Evolutionary conservation across 2,888 invertebrate genomes (phyloP), one percentile per base, ranked within the genome.

Genomic region (Ptychoptera contaminata): DNA sequence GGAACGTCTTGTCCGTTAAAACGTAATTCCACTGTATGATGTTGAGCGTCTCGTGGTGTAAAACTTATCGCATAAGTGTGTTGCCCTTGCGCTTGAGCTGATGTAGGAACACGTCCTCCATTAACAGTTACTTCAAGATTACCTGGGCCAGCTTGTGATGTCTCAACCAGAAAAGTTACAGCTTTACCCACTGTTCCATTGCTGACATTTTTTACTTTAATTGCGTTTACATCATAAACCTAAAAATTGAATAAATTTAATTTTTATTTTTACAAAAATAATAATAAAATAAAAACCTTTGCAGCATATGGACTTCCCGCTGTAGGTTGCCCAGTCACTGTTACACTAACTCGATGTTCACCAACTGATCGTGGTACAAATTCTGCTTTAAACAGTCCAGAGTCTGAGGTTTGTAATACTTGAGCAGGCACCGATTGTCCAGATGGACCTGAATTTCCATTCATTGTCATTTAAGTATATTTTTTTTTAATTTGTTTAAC

Each of bases 41-140:
- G 77, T 45, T 86, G 78, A 0, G 91, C 80, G 58, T 92, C 90
- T 37, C 91, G 76, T 0, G 97, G 97, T 8, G 93, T 88, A 65
- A 98, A 98, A 31, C 94, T 93, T 55, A 97, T 96, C 23, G 92
- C 91, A 63, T 94, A 96, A 0, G 87, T 88, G 59, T 93, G 91
- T 29, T 93, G 91, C 30, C 96, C 96, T 60, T 94, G 91, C 1
- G 92, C 92, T 59, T 94, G 92, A 10, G 94, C 94, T 16, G 91
- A 91, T 0, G 94, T 94, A 0, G 96, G 93, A 31, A 97, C 94
- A 48, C 92, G 77, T 0, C 97, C 97, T 8, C 94, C 93, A 59
- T 98, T 97, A 29, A 98, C 96, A 0, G 94, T 93, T 47, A 98
- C 97, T 66, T 98, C 97, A 37, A 98, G 70, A 66, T 98, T 97